phyloP scores from a whole-genome alignment of 2,888 invertebrate species.

The Gasteruption jaculator region DNA sequence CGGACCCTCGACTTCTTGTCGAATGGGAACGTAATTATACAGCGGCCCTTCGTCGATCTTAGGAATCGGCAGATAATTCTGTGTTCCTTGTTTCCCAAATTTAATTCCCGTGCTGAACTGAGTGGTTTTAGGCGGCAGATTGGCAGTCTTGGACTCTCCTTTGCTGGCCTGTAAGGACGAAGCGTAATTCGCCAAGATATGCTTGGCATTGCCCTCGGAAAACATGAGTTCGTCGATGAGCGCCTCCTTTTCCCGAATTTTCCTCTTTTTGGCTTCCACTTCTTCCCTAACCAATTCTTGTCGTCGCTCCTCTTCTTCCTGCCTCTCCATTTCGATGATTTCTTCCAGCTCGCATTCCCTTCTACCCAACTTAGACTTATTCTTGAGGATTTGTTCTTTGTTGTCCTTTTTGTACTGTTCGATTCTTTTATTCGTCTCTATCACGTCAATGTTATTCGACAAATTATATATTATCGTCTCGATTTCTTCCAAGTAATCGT shows the following conservation, averaged over 20 bases:
- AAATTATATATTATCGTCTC: conserved; percentile 90
- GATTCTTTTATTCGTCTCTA: conserved; percentile 83
- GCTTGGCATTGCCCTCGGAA: conserved; percentile 83
- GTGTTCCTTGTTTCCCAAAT: conserved; percentile 64
- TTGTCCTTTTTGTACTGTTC: conserved; percentile 91
- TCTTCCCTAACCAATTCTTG: conserved; percentile 62
- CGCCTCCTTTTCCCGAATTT: conserved; percentile 83
- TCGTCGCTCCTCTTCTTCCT: conserved; percentile 69
- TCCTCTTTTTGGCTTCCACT: conserved; percentile 71
- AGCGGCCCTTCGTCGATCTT: conserved; percentile 73
- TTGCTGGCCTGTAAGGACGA: conserved; percentile 65
- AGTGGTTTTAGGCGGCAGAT: conserved; percentile 57
- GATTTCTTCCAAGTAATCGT: conserved; percentile 94
- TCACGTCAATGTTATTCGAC: conserved; percentile 81
- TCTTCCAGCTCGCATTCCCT: conserved; percentile 86
- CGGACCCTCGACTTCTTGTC: conserved; percentile 63
- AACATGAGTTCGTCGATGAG: conserved; percentile 94
- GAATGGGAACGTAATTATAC: conserved; percentile 63
- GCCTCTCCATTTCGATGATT: conserved; percentile 75
- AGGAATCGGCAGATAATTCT: conserved; percentile 65
- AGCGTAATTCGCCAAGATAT: conserved; percentile 79
- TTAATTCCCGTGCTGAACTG: conserved; percentile 86
- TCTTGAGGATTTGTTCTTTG: conserved; percentile 76
- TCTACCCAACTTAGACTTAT: conserved; percentile 69
- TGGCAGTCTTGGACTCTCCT: conserved; percentile 56